Evolutionary conservation across 2,888 invertebrate species (phyloP), one percentile per base, ranked within the genome.

Genomic region (Apamea crenata): DNA sequence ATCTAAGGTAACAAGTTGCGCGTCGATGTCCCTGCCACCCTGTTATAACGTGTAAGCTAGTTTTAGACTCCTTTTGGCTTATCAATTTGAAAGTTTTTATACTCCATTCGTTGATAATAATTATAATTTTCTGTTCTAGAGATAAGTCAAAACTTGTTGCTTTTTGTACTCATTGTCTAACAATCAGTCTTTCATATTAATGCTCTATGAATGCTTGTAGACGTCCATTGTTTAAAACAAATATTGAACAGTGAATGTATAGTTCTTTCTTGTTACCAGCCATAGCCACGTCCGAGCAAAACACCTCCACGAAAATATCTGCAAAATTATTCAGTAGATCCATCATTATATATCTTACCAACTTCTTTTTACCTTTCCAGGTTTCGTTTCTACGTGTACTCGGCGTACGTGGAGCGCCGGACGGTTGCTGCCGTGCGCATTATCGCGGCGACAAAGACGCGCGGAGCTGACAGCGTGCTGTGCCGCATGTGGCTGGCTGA

Each of bases 311-410:
- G 44, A 32, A n/a, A 36, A 25, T 18, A 3, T 65, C 25, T 21
- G 1, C 12, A 61, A 61, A 63, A 29, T 44, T 29, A 29, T 44
- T 4, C 16, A 25, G 29, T 2, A 44, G 65, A 36, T 12, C 21
- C 25, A 65, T 65, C 25, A 12, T n/a, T n/a, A n/a, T 25, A 25
- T 25, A 25, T 25, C 16, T 63, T 44, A 73, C 18, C 16, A 29
- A 29, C 1, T 56, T 69, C 1, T 44, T 16, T 71, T 25, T 67
- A 70, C 88, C 81, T 80, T 97, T 97, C 44, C 96, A 98, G 98
- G 94, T 98, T 98, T 94, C 98, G 98, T 94, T 99, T 99, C 96
- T 99, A 98, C 96, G 99, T 99, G 74, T 99, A 99, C 93, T 99
- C 99, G 18, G 99, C 99, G 73, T 99, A 98, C 93, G 98, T 98